A percentile compares a stretch with the other conserved stretches of the same genome.
Evolutionary conservation across 2,113 vertebrate species (phyloP).

Genomic region (Apus apus): DNA sequence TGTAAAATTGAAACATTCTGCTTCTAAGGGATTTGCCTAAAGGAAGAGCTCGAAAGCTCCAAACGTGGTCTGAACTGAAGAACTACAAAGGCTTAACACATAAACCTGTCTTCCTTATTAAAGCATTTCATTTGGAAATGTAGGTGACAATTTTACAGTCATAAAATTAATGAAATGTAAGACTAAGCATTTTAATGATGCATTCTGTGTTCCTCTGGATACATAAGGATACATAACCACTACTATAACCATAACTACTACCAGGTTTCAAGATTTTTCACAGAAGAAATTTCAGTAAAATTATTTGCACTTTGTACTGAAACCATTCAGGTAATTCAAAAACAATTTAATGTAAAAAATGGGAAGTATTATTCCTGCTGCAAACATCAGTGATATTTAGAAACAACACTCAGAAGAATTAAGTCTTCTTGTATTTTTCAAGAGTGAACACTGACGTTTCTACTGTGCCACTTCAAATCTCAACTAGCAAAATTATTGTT

Average conservation of each 20-base stretch:
- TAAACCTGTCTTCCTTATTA: slow-evolving; percentile 88
- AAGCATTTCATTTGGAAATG: slow-evolving; percentile 83
- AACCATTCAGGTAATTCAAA: not conserved
- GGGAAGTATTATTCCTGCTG: not conserved
- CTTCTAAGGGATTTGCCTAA: slow-evolving; percentile 78
- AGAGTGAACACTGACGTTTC: not conserved
- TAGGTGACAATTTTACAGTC: slow-evolving; percentile 91
- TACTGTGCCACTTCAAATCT: not conserved
- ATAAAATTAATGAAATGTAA: slow-evolving; percentile 81
- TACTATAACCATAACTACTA: too few relatives aligned
- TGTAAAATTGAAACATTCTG: slow-evolving; percentile 82
- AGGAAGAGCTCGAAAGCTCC: slow-evolving; percentile 74
- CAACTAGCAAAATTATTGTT: not conserved
- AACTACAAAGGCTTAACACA: slow-evolving; percentile 84
- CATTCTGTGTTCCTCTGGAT: slow-evolving; percentile 32
- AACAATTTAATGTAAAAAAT: not conserved
- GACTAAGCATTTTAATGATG: slow-evolving; percentile 78
- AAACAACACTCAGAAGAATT: not conserved
- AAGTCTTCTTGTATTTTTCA: not conserved
- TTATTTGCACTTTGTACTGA: not conserved
- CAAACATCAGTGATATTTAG: not conserved
- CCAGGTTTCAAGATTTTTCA: not conserved
- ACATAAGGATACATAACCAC: not conserved
- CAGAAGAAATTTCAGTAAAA: not conserved
- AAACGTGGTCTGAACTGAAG: slow-evolving; percentile 69